Conservation (phyloP, 2,888 invertebrate genomes). For the Xylocampa areola region DNA sequence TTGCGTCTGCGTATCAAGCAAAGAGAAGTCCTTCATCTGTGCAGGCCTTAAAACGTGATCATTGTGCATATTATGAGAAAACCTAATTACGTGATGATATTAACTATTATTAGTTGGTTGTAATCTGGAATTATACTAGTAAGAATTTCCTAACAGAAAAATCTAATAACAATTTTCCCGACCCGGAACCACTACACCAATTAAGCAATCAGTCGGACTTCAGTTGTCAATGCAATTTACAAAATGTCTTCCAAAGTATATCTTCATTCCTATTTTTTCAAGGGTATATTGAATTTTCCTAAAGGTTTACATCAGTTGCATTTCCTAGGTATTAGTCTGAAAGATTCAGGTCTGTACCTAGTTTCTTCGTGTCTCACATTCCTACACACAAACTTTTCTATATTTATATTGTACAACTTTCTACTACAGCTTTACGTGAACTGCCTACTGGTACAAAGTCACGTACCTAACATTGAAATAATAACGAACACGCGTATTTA, state of each 20-base stretch:
- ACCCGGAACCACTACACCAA: not conserved
- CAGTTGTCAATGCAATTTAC: slow-evolving; percentile 59
- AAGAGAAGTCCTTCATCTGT: no score
- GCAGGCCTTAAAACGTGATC: no score
- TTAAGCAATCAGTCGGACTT: slow-evolving; percentile 49
- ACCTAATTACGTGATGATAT: no score
- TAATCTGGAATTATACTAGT: no score
- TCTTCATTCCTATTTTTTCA: slow-evolving; percentile 48
- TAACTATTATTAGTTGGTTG: no score
- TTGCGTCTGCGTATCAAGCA: no score
- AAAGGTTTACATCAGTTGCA: slow-evolving; percentile 43
- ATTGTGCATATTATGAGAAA: no score
- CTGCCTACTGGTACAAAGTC: not conserved
- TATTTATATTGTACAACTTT: slow-evolving; percentile 6
- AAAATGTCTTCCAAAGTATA: slow-evolving; percentile 43
- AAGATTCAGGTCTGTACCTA: no score
- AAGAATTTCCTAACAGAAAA: no score
- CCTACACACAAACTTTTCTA: slow-evolving; percentile 15
- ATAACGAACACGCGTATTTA: slow-evolving; percentile 13
- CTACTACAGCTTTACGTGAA: not conserved
- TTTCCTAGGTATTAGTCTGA: slow-evolving; percentile 38
- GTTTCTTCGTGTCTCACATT: slow-evolving; percentile 16
- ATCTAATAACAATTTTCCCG: no score
- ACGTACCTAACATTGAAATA: slow-evolving; percentile 16
- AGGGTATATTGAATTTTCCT: slow-evolving; percentile 49